Evolutionary conservation across 2,797 vertebrate species (phyloP).

Genomic region (Alauda arvensis): DNA sequence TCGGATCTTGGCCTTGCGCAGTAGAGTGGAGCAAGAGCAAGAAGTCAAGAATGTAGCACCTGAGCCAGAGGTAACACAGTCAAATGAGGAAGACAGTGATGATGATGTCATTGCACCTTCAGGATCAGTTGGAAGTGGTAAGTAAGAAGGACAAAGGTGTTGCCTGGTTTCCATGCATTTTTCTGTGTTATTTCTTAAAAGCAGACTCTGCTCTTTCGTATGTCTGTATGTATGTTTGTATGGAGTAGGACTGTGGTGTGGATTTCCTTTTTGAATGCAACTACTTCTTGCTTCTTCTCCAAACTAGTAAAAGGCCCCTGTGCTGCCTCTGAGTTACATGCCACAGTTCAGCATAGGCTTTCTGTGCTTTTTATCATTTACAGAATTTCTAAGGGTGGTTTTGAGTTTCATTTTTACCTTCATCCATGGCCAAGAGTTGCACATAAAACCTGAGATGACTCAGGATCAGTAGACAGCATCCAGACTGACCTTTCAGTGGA

Average conservation of each 20-base stretch:
- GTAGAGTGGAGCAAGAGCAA: constrained; percentile 87
- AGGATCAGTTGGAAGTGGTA: constrained; percentile 67
- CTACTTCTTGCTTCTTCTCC: background rate
- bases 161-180: background rate
- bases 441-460: background rate
- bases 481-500: background rate
- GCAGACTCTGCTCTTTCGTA: background rate
- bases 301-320: background rate
- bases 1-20: constrained; percentile 91
- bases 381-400: background rate
- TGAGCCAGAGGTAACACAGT: constrained; percentile 84
- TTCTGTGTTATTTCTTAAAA: background rate
- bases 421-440: background rate
- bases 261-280: background rate
- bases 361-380: background rate
- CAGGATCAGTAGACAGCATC: background rate
- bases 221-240: background rate
- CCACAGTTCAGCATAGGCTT: background rate
- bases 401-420: background rate
- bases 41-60: constrained; percentile 78
- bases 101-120: constrained; percentile 81
- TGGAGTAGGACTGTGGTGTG: background rate
- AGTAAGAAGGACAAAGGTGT: background rate
- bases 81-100: constrained; percentile 93
- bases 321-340: background rate